phyloP scores from a whole-genome alignment of 2,113 vertebrate genomes.

The Marmota monax region DNA sequence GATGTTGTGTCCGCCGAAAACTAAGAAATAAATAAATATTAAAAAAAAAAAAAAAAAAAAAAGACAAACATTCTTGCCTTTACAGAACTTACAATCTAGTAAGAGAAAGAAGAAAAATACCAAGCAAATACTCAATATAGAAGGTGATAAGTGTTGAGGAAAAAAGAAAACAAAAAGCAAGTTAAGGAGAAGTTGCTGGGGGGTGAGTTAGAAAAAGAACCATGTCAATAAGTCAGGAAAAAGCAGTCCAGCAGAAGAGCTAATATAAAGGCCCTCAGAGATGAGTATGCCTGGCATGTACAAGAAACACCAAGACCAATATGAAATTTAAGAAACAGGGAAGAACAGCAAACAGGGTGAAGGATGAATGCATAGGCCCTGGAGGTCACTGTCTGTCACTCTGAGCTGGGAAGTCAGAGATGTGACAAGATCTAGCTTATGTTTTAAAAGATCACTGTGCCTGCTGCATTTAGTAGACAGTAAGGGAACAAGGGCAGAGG shows the following conservation, averaged over 20 bases:
- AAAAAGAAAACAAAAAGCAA: not conserved
- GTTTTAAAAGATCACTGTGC: constrained; percentile 18
- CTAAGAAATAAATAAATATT: too few species aligned
- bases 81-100: not conserved
- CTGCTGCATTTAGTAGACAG: not conserved
- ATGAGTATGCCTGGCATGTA: not conserved
- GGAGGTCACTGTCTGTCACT: not conserved
- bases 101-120: not conserved
- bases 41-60: too few species aligned
- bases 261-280: not conserved
- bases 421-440: not conserved
- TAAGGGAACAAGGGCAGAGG: not conserved
- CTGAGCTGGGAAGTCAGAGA: not conserved
- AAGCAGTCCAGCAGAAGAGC: not conserved
- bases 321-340: not conserved
- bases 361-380: not conserved
- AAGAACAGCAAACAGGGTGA: not conserved
- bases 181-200: not conserved
- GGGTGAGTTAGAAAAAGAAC: not conserved
- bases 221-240: not conserved
- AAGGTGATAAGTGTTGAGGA: not conserved
- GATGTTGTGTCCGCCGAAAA: too few species aligned
- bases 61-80: not conserved
- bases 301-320: not conserved
- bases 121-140: constrained; percentile 10